These are phyloP conservation scores for Alviniconcha strummeri DNA, from an alignment of 2,888 invertebrate genomes.

Conservation along the genomic window DNA sequence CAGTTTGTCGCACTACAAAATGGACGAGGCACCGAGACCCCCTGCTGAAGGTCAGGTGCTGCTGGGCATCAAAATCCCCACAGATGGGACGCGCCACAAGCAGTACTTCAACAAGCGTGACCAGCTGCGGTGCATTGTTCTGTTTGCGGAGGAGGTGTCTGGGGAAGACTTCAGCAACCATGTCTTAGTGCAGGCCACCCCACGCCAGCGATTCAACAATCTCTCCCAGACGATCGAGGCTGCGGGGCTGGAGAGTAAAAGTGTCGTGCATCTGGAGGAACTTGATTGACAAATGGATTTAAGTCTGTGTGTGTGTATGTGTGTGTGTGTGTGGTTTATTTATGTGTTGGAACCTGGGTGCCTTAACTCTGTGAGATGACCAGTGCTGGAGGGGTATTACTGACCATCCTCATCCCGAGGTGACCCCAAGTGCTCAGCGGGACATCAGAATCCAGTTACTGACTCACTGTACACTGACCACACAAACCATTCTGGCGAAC, in stretches of 20 bases:
- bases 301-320: not conserved
- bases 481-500: too few species aligned
- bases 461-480: too few species aligned
- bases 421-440: too few species aligned
- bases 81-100: constrained; percentile 42
- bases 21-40: constrained; percentile 10
- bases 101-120: constrained; percentile 36
- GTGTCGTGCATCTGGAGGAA: constrained; percentile 42
- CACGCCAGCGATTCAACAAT: constrained; percentile 32
- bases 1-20: constrained; percentile 25
- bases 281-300: constrained; percentile 24
- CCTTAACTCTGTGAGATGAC: not conserved
- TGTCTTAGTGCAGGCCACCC: constrained; percentile 34
- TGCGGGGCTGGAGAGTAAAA: constrained; percentile 40
- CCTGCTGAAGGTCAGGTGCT: constrained; percentile 26
- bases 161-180: constrained; percentile 40
- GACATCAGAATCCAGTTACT: too few species aligned
- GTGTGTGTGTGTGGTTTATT: not conserved
- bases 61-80: constrained; percentile 41
- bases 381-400: too few species aligned
- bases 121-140: constrained; percentile 37
- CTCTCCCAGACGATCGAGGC: constrained; percentile 38
- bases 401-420: too few species aligned
- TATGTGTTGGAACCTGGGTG: not conserved
- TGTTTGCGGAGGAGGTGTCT: constrained; percentile 40